A percentile compares a stretch with the other conserved stretches of the same genome.
phyloP scores from a whole-genome alignment of 1,140 invertebrate genomes.

The Dermatophagoides farinae region DNA sequence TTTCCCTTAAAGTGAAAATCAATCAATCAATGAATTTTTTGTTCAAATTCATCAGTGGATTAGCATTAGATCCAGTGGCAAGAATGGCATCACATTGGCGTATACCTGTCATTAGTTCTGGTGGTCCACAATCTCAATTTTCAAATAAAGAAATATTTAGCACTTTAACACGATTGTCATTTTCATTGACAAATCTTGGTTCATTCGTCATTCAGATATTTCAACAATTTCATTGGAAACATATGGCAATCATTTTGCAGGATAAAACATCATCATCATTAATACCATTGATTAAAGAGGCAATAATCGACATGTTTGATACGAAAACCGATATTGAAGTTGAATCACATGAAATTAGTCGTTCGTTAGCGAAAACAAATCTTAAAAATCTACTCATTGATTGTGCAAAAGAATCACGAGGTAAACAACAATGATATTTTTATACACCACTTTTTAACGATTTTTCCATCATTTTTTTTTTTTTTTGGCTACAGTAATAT shows the following conservation, averaged over 20 bases:
- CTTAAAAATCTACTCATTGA: background rate
- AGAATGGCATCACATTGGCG: constrained; percentile 69
- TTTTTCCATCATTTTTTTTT: background rate
- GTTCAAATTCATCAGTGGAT: constrained; percentile 34
- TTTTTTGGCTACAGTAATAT: background rate
- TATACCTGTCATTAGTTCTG: constrained; percentile 54
- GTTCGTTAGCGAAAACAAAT: constrained; percentile 2
- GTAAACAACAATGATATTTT: background rate
- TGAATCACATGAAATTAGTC: constrained; percentile 7
- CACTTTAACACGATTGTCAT: constrained; percentile 42
- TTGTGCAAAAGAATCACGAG: constrained; percentile 6
- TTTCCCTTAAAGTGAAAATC: background rate
- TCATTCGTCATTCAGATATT: constrained; percentile 3
- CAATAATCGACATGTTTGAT: constrained; percentile 2
- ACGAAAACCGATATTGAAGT: background rate
- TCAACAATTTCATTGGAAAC: constrained; percentile 1
- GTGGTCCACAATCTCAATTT: constrained; percentile 40
- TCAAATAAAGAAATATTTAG: constrained; percentile 67
- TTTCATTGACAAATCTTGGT: constrained; percentile 10
- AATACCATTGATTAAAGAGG: constrained; percentile 1
- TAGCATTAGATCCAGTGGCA: constrained; percentile 62
- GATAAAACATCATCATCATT: constrained; percentile 1
- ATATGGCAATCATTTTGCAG: constrained; percentile 9
- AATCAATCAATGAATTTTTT: too few relatives aligned
- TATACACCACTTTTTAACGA: background rate